Evolutionary conservation across 2,113 vertebrate genomes (phyloP).

Genomic region (Meriones unguiculatus): DNA sequence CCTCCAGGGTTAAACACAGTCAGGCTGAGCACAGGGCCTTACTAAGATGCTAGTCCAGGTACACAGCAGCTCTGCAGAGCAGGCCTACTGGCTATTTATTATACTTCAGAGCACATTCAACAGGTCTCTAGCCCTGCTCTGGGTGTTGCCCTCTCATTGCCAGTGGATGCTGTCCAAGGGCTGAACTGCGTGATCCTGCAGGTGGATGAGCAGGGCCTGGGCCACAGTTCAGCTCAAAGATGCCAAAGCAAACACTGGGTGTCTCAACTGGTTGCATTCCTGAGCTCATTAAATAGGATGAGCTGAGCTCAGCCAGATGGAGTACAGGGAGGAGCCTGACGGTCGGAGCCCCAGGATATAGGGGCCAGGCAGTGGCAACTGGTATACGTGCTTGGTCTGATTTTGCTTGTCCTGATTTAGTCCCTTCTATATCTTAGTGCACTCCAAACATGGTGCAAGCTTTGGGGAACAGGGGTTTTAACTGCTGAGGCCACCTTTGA

Average conservation of each 20-base stretch:
- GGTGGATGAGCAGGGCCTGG: not conserved
- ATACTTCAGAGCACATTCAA: not conserved
- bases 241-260: constrained; percentile 40
- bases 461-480: not conserved
- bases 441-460: not conserved
- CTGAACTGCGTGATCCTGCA: not conserved
- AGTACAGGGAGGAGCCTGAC: constrained; percentile 30
- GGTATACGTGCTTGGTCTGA: not conserved
- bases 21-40: not conserved
- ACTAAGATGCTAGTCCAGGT: not conserved
- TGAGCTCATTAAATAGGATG: constrained; percentile 31
- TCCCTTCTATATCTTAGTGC: too few species aligned
- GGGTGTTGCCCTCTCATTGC: not conserved
- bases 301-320: constrained; percentile 35
- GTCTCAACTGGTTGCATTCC: constrained; percentile 67
- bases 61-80: not conserved
- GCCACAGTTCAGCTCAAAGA: constrained; percentile 7
- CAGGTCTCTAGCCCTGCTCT: not conserved
- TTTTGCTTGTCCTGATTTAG: not conserved
- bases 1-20: not conserved
- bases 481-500: not conserved
- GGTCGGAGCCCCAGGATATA: not conserved
- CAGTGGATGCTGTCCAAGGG: not conserved
- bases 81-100: not conserved
- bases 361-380: not conserved